Base-by-base conservation (phyloP, 2,888 invertebrate genomes). In the Seladonia tumulorum region DNA sequence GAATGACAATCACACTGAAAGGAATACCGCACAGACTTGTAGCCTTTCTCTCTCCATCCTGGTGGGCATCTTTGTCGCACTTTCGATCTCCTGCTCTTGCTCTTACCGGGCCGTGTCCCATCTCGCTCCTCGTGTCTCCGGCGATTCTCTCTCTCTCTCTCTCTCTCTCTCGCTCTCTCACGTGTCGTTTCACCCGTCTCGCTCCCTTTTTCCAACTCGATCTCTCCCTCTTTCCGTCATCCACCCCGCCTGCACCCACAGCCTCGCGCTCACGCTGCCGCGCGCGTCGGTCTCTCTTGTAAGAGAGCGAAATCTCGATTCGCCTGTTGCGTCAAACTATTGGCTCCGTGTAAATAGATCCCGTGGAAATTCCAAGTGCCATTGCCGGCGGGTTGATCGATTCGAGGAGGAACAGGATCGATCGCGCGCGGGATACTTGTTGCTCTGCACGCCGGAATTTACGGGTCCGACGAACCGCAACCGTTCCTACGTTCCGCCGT, bases 1-100 rank as follows among this genome's bases (percentile, higher is more conserved):
- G 93, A 94, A 94, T 94, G 94, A 94, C 93, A 94, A 94, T 93
- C 93, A 91, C 88, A 90, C 90, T 86, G 89, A 89, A 89, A 89
- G 89, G 88, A 89, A 89, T 83, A 88, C 83, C 88, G 87, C 90
- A 86, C 88, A 86, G 89, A 87, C 88, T 88, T 83, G 89, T 88
- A 86, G 73, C 53, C 81, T 84, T 79, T 74, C 82, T 85, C 85
- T 71, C 85, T 89, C 84, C 72, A 82, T 82, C 72, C 76, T 76
- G 76, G 42, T 79, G 35, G 22, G 60, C 75, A 49, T 72, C 68
- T 77, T 16, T 75, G 57, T 68, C 47, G 66, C 39, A 22, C 72
- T 78, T 39, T 76, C 75, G 35, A 39, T 75, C 53, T 60, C 66
- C 47, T 18, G 22, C 53, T 72, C 16, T 73, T 16, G 10, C 53